Evolutionary conservation across 2,888 invertebrate species (phyloP).

Genomic region (Ceriagrion tenellum): DNA sequence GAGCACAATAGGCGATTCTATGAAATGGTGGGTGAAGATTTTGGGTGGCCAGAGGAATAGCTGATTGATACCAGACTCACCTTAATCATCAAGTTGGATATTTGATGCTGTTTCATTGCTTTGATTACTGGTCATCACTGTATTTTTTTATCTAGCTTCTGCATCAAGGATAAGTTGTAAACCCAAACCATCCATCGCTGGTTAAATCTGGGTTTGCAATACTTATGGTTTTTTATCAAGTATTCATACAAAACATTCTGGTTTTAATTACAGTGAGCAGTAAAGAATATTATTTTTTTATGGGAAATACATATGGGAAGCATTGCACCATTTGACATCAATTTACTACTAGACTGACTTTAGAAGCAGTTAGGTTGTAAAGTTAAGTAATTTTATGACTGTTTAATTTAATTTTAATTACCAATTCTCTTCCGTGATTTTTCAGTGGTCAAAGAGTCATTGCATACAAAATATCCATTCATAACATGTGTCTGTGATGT

Average conservation of each 20-base stretch:
- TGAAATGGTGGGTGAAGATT: slow-evolving; percentile 93
- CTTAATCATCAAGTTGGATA: not conserved
- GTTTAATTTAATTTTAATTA: not conserved
- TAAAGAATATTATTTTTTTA: not conserved
- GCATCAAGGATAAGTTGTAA: not conserved
- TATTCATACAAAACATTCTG: not conserved
- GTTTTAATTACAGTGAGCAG: not conserved
- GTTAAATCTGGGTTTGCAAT: not conserved
- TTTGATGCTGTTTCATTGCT: not conserved
- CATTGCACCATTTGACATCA: not conserved
- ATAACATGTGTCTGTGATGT: not conserved
- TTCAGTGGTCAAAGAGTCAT: not conserved
- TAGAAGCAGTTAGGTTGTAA: not conserved
- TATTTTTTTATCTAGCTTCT: not conserved
- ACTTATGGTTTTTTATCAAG: no score
- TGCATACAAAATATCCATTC: not conserved
- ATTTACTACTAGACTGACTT: not conserved
- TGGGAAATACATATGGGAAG: no score
- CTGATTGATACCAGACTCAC: not conserved
- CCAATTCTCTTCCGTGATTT: not conserved
- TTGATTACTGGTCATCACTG: not conserved
- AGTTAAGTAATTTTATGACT: not conserved
- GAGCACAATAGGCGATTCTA: slow-evolving; percentile 96
- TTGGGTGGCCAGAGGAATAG: slow-evolving; percentile 96
- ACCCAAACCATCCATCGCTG: not conserved